Conservation (phyloP, 2,113 vertebrate genomes). For the Psephotus haematonotus region DNA sequence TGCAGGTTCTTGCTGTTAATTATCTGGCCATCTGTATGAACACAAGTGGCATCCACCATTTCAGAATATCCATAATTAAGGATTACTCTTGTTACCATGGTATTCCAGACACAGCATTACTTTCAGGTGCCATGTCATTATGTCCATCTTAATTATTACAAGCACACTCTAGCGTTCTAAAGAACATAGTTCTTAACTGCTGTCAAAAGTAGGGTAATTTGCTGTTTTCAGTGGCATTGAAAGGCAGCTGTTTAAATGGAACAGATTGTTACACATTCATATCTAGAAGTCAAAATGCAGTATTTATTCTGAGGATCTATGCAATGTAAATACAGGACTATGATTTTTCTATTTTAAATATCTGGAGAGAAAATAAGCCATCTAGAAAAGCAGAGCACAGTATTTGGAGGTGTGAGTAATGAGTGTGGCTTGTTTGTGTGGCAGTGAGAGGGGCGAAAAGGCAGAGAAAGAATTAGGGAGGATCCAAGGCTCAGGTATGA, state of each 20-base stretch:
- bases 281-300: slow-evolving; percentile 6
- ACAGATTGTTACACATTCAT: background rate
- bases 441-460: background rate
- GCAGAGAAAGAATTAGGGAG: background rate
- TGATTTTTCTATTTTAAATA: background rate
- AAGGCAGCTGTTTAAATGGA: background rate
- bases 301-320: background rate
- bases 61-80: slow-evolving; percentile 1
- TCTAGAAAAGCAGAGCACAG: slow-evolving; percentile 5
- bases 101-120: slow-evolving; percentile 10
- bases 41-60: background rate
- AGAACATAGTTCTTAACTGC: background rate
- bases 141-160: slow-evolving; percentile 33
- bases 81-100: background rate
- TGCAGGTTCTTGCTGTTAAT: background rate
- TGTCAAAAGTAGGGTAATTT: slow-evolving; percentile 21
- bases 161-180: background rate
- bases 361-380: background rate
- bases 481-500: background rate
- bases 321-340: background rate
- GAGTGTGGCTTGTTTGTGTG: background rate
- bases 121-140: slow-evolving; percentile 30
- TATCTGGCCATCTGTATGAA: background rate
- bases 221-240: background rate
- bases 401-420: slow-evolving; percentile 3